These are phyloP conservation scores for Drosophila repletoides DNA, from an alignment of 1,140 invertebrate genomes.

Conservation along the genomic window DNA sequence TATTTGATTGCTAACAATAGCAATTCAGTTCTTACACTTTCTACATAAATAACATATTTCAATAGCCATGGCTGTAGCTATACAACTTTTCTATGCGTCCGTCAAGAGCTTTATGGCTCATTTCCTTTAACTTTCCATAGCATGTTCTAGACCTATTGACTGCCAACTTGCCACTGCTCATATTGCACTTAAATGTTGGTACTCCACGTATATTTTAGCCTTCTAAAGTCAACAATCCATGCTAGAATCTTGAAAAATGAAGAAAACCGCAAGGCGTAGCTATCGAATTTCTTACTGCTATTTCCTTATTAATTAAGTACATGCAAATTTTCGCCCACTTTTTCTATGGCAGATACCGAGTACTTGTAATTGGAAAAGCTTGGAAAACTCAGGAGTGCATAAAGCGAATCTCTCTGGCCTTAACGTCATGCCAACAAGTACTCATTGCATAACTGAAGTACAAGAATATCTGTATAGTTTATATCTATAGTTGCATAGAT, in stretches of 20 bases:
- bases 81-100: conserved; percentile 2
- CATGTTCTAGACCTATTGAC: conserved; percentile 2
- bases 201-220: not conserved
- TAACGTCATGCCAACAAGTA: conserved; percentile 45
- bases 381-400: conserved; percentile 53
- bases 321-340: conserved; percentile 66
- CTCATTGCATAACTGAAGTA: conserved; percentile 62
- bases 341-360: conserved; percentile 36
- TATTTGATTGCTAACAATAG: too few relatives aligned
- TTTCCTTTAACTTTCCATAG: conserved; percentile 14
- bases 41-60: not conserved
- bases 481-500: too few relatives aligned
- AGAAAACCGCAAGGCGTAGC: conserved; percentile 27
- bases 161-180: conserved; percentile 10
- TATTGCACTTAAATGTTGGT: not conserved
- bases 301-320: conserved; percentile 68
- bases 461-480: too few relatives aligned
- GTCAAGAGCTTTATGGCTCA: conserved; percentile 10
- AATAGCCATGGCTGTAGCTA: not conserved
- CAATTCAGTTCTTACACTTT: too few relatives aligned
- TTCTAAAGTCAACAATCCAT: conserved; percentile 63
- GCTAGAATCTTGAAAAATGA: conserved; percentile 35
- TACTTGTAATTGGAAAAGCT: conserved; percentile 51
- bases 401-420: conserved; percentile 44
- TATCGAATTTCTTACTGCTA: conserved; percentile 47